Percentiles rank a stretch among this genome's conserved stretches.
Conservation (phyloP, 2,888 invertebrate genomes). For the Eristalinus sepulchralis region DNA sequence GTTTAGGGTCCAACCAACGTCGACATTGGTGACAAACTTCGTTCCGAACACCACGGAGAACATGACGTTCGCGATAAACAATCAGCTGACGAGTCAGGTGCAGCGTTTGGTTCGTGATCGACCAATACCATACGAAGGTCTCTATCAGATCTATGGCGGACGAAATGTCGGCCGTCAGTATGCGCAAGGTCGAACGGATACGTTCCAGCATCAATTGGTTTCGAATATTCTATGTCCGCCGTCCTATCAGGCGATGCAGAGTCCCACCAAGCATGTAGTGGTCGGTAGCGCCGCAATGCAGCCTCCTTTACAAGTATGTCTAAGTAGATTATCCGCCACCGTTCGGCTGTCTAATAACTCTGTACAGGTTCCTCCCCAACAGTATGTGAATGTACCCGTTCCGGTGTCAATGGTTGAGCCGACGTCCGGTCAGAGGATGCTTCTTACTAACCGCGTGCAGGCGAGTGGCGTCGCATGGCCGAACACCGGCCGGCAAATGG, state of each 20-base stretch:
- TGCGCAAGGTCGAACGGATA: conserved; percentile 86
- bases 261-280: conserved; percentile 82
- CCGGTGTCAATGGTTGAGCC: conserved; percentile 97
- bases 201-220: conserved; percentile 95
- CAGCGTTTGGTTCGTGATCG: conserved; percentile 87
- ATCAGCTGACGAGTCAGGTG: conserved; percentile 90
- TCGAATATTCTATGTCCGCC: conserved; percentile 97
- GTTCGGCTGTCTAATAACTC: neutral
- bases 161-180: conserved; percentile 87
- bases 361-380: conserved; percentile 88
- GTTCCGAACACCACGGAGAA: conserved; percentile 90
- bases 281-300: conserved; percentile 83
- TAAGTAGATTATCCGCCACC: neutral
- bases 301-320: conserved; percentile 79
- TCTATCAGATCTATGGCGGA: conserved; percentile 85
- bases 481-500: conserved; percentile 86
- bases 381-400: conserved; percentile 86
- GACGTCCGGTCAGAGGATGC: conserved; percentile 89
- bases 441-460: conserved; percentile 84
- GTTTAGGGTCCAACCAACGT: conserved; percentile 81
- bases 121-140: conserved; percentile 89
- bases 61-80: conserved; percentile 96
- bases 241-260: conserved; percentile 92
- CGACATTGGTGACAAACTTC: conserved; percentile 88
- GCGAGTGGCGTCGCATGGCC: conserved; percentile 81